Evolutionary conservation across 2,113 vertebrate genomes (phyloP).

Genomic region (Calidris pygmaea): DNA sequence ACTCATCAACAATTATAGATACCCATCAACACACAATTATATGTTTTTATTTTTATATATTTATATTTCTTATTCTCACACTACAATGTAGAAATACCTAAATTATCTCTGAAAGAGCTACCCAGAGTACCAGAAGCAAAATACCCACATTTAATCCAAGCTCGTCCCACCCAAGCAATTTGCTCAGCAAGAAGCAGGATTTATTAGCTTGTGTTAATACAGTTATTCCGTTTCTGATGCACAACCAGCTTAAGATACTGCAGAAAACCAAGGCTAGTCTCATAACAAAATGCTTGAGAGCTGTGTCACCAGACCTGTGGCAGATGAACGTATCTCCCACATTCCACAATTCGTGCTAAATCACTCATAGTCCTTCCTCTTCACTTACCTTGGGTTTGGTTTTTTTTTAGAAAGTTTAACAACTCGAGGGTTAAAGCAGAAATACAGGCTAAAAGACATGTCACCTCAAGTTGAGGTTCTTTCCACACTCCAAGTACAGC

Average conservation of each 20-base stretch:
- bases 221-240: not conserved
- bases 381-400: not conserved
- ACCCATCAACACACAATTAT: not conserved
- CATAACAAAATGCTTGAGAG: not conserved
- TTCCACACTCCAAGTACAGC: not conserved
- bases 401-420: not conserved
- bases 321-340: not conserved
- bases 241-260: not conserved
- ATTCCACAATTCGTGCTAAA: not conserved
- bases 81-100: not conserved
- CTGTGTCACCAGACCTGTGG: not conserved
- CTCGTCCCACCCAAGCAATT: not conserved
- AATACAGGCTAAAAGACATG: not conserved
- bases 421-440: not conserved
- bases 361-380: not conserved
- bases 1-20: not conserved
- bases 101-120: not conserved
- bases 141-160: rapidly evolving
- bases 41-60: not conserved
- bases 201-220: not conserved
- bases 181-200: not conserved
- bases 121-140: not conserved
- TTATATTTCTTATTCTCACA: not conserved
- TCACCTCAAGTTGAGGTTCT: conserved; percentile 10
- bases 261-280: not conserved